Evolutionary conservation across 2,797 vertebrate genomes (phyloP).

Genomic region (Danio albolineatus): DNA sequence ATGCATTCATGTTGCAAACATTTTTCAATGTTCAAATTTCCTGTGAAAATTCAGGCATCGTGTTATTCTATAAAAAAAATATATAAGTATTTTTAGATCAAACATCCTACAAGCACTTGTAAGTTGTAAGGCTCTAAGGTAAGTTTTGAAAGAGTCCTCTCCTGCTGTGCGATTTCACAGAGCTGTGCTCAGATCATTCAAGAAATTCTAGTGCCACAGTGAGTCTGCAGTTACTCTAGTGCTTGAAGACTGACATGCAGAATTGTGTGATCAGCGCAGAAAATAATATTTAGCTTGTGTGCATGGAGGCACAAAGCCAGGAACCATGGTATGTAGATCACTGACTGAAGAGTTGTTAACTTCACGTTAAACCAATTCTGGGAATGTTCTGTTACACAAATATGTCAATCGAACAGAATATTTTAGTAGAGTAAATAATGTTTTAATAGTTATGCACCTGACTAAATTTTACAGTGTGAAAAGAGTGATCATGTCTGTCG

Average conservation of each 20-base stretch:
- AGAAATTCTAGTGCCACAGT: conserved; percentile 23
- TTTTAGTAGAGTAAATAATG: background rate
- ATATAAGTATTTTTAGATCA: conserved; percentile 16
- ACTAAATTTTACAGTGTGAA: background rate
- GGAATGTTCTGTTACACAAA: conserved; percentile 10
- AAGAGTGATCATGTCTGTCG: conserved; percentile 16
- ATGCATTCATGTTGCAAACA: too few species aligned
- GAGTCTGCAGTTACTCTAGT: conserved; percentile 19
- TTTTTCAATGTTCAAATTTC: background rate
- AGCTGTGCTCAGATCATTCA: conserved; percentile 24
- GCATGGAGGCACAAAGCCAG: conserved; percentile 4
- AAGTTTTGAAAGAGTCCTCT: conserved; percentile 18
- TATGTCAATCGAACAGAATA: background rate
- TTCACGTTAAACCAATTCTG: background rate
- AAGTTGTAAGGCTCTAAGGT: background rate
- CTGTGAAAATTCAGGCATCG: background rate
- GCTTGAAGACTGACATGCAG: conserved; percentile 16
- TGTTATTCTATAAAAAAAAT: background rate
- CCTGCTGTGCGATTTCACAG: conserved; percentile 3
- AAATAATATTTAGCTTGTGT: conserved; percentile 25
- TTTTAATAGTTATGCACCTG: background rate
- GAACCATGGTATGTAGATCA: conserved; percentile 23
- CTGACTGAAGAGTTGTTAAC: background rate
- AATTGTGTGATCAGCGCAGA: conserved; percentile 29
- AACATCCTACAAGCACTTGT: conserved; percentile 9